phyloP scores from a whole-genome alignment of 2,113 vertebrate species.

The Gadus chalcogrammus region DNA sequence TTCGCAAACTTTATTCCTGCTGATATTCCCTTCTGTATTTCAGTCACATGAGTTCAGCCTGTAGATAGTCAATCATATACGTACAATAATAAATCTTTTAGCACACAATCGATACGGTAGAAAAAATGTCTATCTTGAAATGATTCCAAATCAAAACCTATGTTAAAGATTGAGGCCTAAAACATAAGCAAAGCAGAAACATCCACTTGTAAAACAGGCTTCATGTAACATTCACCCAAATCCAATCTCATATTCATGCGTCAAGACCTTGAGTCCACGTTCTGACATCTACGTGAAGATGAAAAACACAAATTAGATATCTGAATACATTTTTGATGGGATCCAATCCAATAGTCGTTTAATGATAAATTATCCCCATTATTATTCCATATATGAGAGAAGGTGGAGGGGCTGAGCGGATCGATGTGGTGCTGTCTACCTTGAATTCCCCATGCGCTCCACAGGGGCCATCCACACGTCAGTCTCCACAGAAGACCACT shows the following conservation, averaged over 20 bases:
- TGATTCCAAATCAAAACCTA: too few species aligned
- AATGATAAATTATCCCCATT: slow-evolving; percentile 68
- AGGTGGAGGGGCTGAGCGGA: slow-evolving; percentile 46
- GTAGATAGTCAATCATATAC: too few species aligned
- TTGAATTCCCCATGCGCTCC: slow-evolving; percentile 44
- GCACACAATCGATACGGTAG: too few species aligned
- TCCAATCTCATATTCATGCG: slow-evolving; percentile 40
- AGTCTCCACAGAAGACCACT: slow-evolving; percentile 55
- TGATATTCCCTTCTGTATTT: too few species aligned
- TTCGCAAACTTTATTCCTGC: too few species aligned
- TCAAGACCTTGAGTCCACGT: slow-evolving; percentile 55
- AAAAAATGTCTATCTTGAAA: too few species aligned
- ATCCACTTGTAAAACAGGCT: slow-evolving; percentile 20
- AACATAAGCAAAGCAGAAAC: slow-evolving; percentile 28
- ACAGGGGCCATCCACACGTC: slow-evolving; percentile 44
- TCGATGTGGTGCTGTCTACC: slow-evolving; percentile 52
- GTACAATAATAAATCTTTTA: too few species aligned
- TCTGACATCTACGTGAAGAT: slow-evolving; percentile 35
- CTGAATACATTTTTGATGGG: slow-evolving; percentile 65
- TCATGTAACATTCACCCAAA: slow-evolving; percentile 3
- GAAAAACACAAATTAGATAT: slow-evolving; percentile 58
- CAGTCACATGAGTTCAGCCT: too few species aligned
- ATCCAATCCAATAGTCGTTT: slow-evolving; percentile 58
- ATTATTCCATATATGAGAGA: slow-evolving; percentile 63
- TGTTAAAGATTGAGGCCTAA: not conserved